phyloP scores from a whole-genome alignment of 2,888 invertebrate genomes.

The Eumacrocentrus americanus region DNA sequence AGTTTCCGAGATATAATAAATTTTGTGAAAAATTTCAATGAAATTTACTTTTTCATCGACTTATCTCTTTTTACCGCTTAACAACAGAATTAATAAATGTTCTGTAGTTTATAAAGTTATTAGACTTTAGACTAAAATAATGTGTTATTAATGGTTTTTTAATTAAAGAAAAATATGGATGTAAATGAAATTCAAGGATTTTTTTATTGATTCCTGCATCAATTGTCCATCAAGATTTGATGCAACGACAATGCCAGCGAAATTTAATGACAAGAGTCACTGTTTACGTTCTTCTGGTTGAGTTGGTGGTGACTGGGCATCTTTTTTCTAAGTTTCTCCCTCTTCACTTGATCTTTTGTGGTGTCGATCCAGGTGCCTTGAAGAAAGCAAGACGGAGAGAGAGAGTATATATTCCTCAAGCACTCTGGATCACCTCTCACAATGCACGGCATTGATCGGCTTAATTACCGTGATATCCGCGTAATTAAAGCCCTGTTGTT shows the following conservation, averaged over 20 bases:
- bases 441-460: slow-evolving; percentile 56
- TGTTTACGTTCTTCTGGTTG: background rate
- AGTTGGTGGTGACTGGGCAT: background rate
- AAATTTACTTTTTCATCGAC: too few species aligned
- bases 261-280: background rate
- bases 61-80: too few species aligned
- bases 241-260: background rate
- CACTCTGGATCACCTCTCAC: slow-evolving; percentile 38
- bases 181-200: too few species aligned
- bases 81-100: too few species aligned
- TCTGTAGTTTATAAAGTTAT: too few species aligned
- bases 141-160: too few species aligned
- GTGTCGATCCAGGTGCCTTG: background rate
- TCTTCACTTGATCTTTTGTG: background rate
- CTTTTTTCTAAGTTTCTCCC: background rate
- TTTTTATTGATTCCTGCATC: too few species aligned
- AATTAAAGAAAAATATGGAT: too few species aligned
- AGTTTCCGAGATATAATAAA: too few species aligned
- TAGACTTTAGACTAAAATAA: too few species aligned
- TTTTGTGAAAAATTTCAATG: too few species aligned
- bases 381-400: background rate
- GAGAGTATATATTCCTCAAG: too few species aligned
- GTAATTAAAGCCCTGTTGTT: slow-evolving; percentile 59
- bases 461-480: slow-evolving; percentile 60
- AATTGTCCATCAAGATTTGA: background rate